These are phyloP conservation scores for Lepisosteus oculatus DNA, from an alignment of 2,113 vertebrate species.

Conservation along the genomic window DNA sequence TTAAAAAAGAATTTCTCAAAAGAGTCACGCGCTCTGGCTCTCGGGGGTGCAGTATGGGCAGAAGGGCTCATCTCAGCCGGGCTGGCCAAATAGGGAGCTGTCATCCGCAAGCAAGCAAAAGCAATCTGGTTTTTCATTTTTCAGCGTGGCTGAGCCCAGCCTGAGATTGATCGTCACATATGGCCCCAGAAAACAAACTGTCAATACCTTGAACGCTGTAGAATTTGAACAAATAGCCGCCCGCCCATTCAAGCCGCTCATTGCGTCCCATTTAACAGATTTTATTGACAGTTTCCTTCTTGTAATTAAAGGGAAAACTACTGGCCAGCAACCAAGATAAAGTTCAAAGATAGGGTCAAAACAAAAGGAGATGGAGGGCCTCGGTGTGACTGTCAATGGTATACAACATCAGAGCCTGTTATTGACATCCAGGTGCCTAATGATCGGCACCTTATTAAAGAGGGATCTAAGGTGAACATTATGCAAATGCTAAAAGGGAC, in stretches of 20 bases:
- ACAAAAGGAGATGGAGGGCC: slow-evolving; percentile 85
- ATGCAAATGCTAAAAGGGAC: slow-evolving; percentile 90
- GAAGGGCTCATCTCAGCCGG: slow-evolving; percentile 75
- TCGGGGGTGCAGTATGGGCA: slow-evolving; percentile 83
- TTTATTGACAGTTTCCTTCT: slow-evolving; percentile 99
- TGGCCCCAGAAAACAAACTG: slow-evolving; percentile 92
- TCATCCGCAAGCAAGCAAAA: slow-evolving; percentile 84
- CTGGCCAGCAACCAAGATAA: slow-evolving; percentile 98
- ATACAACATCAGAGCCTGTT: slow-evolving; percentile 85
- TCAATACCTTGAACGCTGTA: slow-evolving; percentile 91
- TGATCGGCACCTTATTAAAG: slow-evolving; percentile 94
- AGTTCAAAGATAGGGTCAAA: slow-evolving; percentile 99
- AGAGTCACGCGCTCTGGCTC: slow-evolving; percentile 71
- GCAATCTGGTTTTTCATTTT: slow-evolving; percentile 88
- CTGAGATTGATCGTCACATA: slow-evolving; percentile 94
- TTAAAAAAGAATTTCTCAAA: slow-evolving; percentile 89
- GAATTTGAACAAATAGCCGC: slow-evolving; percentile 93
- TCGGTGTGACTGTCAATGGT: slow-evolving; percentile 81
- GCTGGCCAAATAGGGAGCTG: slow-evolving; percentile 78
- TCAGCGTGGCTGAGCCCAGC: slow-evolving; percentile 87
- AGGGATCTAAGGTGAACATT: slow-evolving; percentile 89
- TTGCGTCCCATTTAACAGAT: slow-evolving; percentile 98
- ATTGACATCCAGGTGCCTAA: slow-evolving; percentile 93
- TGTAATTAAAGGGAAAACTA: slow-evolving; percentile 99
- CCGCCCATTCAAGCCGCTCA: slow-evolving; percentile 87